Conservation (phyloP, 2,797 vertebrate species). For the Menidia menidia region DNA sequence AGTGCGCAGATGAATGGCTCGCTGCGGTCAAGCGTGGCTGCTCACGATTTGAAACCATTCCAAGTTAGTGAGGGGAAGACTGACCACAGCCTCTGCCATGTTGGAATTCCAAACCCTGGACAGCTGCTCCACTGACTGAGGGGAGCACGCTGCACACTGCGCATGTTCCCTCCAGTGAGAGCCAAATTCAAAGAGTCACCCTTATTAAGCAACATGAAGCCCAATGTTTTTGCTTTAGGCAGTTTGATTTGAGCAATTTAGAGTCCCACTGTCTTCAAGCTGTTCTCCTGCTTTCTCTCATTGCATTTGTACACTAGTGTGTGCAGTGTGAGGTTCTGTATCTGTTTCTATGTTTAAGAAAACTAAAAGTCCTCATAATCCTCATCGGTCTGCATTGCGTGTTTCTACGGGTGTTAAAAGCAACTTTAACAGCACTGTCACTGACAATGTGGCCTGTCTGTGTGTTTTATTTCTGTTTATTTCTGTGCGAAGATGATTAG, state of each 20-base stretch:
- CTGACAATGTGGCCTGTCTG: neutral
- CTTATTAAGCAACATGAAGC: conserved; percentile 45
- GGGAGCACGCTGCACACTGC: conserved; percentile 90
- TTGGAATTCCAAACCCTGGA: conserved; percentile 99
- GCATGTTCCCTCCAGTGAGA: conserved; percentile 90
- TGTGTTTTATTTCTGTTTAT: neutral
- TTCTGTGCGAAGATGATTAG: no score
- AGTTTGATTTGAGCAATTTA: conserved; percentile 17
- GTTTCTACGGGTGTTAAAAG: neutral
- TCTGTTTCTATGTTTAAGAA: neutral
- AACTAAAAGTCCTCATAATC: neutral
- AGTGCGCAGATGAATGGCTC: conserved; percentile 85
- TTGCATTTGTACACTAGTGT: neutral
- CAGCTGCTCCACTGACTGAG: conserved; percentile 94
- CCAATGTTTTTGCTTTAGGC: conserved; percentile 4
- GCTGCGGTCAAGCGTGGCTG: conserved; percentile 88
- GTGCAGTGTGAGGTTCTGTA: neutral
- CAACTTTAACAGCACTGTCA: neutral
- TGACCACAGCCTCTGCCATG: conserved; percentile 99
- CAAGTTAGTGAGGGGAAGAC: conserved; percentile 96
- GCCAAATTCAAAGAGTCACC: conserved; percentile 92
- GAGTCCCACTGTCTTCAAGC: conserved; percentile 10
- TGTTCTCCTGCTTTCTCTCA: neutral
- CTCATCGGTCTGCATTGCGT: neutral
- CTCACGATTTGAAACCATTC: conserved; percentile 94